These are phyloP conservation scores for Bungarus multicinctus DNA, from an alignment of 2,113 vertebrate species.

Conservation along the genomic window DNA sequence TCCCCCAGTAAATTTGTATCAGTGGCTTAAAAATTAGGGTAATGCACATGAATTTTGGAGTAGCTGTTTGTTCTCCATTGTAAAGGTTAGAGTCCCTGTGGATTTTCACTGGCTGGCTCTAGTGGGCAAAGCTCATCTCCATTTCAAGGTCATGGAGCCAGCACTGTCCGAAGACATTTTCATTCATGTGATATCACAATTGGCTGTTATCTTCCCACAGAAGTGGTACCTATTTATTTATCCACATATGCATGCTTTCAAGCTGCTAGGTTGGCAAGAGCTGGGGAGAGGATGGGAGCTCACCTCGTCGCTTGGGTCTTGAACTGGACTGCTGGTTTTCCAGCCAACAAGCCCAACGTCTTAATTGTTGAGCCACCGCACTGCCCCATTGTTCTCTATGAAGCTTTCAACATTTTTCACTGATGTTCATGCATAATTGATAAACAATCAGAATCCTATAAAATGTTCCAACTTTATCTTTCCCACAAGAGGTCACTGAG, in stretches of 20 bases:
- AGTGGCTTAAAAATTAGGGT: neutral
- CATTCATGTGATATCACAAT: neutral
- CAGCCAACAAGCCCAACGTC: neutral
- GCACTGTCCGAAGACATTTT: neutral
- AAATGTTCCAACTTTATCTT: neutral
- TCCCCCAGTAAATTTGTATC: neutral
- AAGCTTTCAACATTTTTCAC: neutral
- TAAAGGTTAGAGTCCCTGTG: neutral
- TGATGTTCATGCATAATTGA: neutral
- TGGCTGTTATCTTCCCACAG: neutral
- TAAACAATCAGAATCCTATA: neutral
- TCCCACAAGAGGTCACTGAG: neutral
- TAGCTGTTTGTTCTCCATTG: neutral
- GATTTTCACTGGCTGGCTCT: neutral
- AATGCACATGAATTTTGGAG: neutral
- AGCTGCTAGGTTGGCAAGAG: neutral
- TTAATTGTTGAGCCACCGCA: neutral
- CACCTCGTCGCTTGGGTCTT: neutral
- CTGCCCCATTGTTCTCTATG: neutral
- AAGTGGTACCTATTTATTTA: neutral
- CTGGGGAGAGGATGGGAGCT: neutral
- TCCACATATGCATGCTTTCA: neutral
- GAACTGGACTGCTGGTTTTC: neutral
- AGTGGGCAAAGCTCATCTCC: neutral
- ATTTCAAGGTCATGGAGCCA: neutral